Evolutionary conservation across 2,797 vertebrate species (phyloP), one percentile per base, ranked within the genome.

Genomic region (Nyctalus aviator): DNA sequence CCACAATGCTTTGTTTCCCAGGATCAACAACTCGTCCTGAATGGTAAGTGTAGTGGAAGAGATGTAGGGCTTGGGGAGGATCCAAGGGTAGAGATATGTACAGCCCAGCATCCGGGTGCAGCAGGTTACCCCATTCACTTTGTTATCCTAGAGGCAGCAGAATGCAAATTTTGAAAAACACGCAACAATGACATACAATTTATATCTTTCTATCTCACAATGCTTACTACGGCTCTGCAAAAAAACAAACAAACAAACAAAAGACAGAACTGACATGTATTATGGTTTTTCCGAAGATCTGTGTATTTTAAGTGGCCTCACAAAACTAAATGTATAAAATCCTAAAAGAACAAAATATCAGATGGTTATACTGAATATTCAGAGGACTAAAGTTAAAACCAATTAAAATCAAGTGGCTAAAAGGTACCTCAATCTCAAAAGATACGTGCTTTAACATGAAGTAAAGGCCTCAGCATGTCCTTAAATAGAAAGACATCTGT

Each of bases 81-180:
- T 99, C 99, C 99, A 99, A 15, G 99, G 99, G 96, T 98, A 99
- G 88, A 99, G 98, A 98, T 99, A 99, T 0, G 99, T 99, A 98
- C 99, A 99, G 96, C 99, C 99, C 97, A 99, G 98, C 98, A 99
- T 98, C 91, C 99, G 99, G 90, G 99, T 99, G 97, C 99, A 99
- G 98, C 99, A 99, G 44, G 99, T 99, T 82, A 99, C 99, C 10
- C 99, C 99, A 27, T 99, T 99, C 96, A 99, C 99, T 98, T 99
- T 99, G 98, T 99, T 99, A 97, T 99, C 99, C 99, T 99, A 93
- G 35, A 98, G 84, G 93, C 48, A 85, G 92, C 41, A 97, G 86
- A 97, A 94, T 44, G 91, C 13, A 89, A 68, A 88, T 73, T 82
- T 66, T 90, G 41, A 96, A 90, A 17, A 17, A 86, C 66, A 96